These are phyloP conservation scores for Montipora capitata DNA, from an alignment of 92 coral and sea anemone genomes.

Conservation along the genomic window DNA sequence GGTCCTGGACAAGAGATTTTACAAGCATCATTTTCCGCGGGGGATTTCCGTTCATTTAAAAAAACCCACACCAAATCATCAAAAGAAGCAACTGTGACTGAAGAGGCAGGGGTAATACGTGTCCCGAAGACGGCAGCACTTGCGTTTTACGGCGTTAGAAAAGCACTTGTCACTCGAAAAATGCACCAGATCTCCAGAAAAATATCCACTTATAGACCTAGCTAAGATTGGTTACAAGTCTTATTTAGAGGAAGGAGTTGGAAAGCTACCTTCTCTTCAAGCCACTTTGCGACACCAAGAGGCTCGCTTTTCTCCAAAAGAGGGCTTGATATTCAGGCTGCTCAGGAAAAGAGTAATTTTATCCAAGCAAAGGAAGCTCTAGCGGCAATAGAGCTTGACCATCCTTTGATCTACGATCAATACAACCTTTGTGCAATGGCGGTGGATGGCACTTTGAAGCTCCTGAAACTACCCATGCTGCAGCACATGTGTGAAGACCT, in stretches of 20 bases:
- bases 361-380: neutral
- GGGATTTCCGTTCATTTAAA: neutral
- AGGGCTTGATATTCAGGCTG: no score
- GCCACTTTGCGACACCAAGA: no score
- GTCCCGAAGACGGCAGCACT: no score
- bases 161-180: no score
- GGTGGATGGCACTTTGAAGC: constrained; percentile 26
- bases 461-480: constrained; percentile 33
- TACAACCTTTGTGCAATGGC: constrained; percentile 40
- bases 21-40: neutral
- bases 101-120: neutral
- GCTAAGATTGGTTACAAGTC: neutral
- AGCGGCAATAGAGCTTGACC: constrained; percentile 33
- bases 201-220: neutral
- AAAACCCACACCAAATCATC: neutral
- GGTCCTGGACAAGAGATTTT: neutral
- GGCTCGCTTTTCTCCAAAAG: no score
- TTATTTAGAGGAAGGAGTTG: neutral
- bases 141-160: no score
- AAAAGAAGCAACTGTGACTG: neutral
- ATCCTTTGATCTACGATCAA: constrained; percentile 41
- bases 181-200: neutral
- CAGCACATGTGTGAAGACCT: constrained; percentile 33
- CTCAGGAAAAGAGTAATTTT: no score
- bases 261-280: no score